A percentile compares a stretch with the other conserved stretches of the same genome.
These are phyloP conservation scores for Microhierax caerulescens DNA, from an alignment of 2,797 vertebrate genomes.

Conservation along the genomic window DNA sequence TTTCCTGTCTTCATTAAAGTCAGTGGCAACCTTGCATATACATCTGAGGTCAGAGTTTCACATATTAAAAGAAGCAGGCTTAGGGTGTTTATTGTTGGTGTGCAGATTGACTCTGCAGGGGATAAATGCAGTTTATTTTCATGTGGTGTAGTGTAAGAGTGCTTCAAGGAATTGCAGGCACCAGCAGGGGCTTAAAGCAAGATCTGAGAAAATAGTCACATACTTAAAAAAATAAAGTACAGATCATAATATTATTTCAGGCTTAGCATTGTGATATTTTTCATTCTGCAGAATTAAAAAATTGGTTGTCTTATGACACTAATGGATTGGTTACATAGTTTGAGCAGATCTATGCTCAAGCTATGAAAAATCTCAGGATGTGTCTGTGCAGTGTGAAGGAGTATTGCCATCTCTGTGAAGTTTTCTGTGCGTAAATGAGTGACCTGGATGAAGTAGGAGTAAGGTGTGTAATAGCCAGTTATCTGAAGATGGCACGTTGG, in stretches of 20 bases:
- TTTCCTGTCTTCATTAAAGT: conserved; percentile 2
- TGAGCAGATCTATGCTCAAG: neutral
- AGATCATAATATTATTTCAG: conserved; percentile 21
- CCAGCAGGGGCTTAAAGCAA: neutral
- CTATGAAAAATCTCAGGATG: neutral
- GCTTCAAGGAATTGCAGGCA: conserved; percentile 10
- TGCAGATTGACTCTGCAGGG: conserved; percentile 31
- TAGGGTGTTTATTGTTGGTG: conserved; percentile 27
- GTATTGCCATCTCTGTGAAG: neutral
- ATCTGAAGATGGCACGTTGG: neutral
- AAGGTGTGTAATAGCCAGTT: neutral
- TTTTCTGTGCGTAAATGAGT: neutral
- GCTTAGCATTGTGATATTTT: neutral
- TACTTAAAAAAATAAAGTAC: neutral
- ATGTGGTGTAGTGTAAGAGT: neutral
- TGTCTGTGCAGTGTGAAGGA: neutral
- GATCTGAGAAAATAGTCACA: neutral
- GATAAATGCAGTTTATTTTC: conserved; percentile 54
- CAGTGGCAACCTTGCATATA: neutral
- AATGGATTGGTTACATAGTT: conserved; percentile 18
- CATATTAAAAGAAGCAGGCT: neutral
- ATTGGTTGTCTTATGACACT: neutral
- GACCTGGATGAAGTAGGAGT: neutral
- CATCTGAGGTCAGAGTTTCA: conserved; percentile 1
- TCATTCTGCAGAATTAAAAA: conserved; percentile 19